Evolutionary conservation across 2,888 invertebrate genomes (phyloP).

Genomic region (Aphodius granarius): DNA sequence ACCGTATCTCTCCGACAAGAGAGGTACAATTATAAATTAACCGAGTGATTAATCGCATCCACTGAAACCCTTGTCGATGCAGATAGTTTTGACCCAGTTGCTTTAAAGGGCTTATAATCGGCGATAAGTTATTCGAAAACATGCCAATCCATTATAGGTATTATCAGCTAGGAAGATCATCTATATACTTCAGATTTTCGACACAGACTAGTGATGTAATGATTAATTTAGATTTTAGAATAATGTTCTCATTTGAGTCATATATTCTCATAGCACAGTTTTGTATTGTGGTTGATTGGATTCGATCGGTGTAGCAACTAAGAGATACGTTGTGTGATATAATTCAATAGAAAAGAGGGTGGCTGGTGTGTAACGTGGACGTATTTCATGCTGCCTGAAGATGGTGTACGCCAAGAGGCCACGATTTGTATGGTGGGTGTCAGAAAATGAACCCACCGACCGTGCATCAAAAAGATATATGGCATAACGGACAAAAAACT

Average conservation of each 20-base stretch:
- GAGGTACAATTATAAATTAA: background rate
- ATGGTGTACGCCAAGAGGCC: conserved; percentile 25
- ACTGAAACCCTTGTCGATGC: background rate
- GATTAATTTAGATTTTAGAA: too few relatives aligned
- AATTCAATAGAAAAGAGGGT: conserved; percentile 11
- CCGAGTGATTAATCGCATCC: background rate
- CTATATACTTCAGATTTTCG: background rate
- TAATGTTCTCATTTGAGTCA: too few relatives aligned
- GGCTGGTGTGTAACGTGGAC: background rate
- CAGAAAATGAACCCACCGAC: conserved; percentile 28
- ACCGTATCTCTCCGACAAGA: background rate
- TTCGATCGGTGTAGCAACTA: conserved; percentile 1
- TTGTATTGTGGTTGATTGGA: background rate
- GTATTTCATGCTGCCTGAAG: conserved; percentile 6
- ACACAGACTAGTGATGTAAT: background rate
- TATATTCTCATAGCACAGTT: too few relatives aligned
- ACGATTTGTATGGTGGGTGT: conserved; percentile 33
- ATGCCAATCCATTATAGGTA: background rate
- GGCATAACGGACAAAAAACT: background rate
- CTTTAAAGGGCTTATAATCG: background rate
- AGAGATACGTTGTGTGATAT: conserved; percentile 21
- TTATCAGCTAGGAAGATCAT: background rate
- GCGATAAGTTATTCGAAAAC: background rate
- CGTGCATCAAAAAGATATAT: conserved; percentile 35
- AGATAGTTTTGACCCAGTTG: background rate